A percentile compares a stretch with the other conserved stretches of the same genome.
Conservation (phyloP, 2,113 vertebrate genomes). For the Aramus guarauna region DNA sequence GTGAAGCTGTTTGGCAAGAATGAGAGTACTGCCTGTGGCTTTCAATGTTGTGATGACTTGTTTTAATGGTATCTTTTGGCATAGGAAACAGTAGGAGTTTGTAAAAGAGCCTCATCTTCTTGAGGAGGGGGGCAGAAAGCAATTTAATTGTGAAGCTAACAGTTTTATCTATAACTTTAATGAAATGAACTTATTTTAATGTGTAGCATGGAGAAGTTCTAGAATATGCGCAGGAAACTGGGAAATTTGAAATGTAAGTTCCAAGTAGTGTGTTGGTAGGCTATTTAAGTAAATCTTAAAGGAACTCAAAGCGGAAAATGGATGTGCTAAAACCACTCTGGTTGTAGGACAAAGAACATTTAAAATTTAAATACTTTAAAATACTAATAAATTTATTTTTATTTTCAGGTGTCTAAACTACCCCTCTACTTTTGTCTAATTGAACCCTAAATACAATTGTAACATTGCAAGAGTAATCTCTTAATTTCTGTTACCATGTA, state of each 20-base stretch:
- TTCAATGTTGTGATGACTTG: not conserved
- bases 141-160: not conserved
- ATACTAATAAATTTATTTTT: not conserved
- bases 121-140: not conserved
- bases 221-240: not conserved
- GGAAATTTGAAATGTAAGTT: not conserved
- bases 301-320: not conserved
- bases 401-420: not conserved
- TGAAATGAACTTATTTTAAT: not conserved
- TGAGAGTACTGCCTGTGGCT: not conserved
- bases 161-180: not conserved
- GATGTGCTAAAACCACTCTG: not conserved
- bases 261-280: not conserved
- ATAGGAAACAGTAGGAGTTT: not conserved
- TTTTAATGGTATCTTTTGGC: not conserved
- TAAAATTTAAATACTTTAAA: not conserved
- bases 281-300: not conserved
- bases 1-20: not conserved
- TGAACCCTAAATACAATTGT: not conserved
- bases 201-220: not conserved
- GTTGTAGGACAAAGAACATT: not conserved
- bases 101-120: not conserved
- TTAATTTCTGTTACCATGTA: not conserved
- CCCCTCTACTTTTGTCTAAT: not conserved
- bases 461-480: not conserved